Conservation (phyloP, 2,113 vertebrate genomes). For the Trichechus manatus region DNA sequence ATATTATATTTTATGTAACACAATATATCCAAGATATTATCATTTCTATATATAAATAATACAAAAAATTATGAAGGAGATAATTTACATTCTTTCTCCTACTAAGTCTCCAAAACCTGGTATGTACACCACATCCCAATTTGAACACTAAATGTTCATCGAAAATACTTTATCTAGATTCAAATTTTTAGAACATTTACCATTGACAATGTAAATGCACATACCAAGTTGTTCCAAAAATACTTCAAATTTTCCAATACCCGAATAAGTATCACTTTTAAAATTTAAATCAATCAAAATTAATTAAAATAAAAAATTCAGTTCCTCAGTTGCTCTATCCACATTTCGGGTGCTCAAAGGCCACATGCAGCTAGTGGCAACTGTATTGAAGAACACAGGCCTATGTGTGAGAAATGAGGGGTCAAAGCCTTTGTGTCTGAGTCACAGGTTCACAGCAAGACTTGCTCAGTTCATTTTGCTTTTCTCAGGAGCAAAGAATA, state of each 20-base stretch:
- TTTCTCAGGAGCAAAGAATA: not conserved
- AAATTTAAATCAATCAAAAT: constrained; percentile 18
- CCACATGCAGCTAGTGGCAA: not conserved
- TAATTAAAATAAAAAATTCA: not conserved
- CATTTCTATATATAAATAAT: not conserved
- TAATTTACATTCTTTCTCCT: constrained; percentile 3
- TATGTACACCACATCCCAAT: not conserved
- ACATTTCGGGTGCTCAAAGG: not conserved
- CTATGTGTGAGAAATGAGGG: not conserved
- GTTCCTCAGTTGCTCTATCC: not conserved
- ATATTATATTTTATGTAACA: constrained; percentile 17
- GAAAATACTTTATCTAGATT: constrained; percentile 32
- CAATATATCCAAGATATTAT: not conserved
- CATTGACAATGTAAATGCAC: not conserved
- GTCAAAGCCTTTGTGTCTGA: not conserved
- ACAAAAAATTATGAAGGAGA: not conserved
- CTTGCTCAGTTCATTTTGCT: not conserved
- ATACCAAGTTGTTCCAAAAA: not conserved
- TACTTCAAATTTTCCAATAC: not conserved
- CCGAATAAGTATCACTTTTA: constrained; percentile 3
- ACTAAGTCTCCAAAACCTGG: not conserved
- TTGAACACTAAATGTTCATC: not conserved
- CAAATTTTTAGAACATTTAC: not conserved
- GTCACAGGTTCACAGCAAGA: not conserved
- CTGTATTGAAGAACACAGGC: not conserved